These are phyloP conservation scores for Chlamydotis undulata DNA, from an alignment of 2,113 vertebrate species.

Conservation along the genomic window DNA sequence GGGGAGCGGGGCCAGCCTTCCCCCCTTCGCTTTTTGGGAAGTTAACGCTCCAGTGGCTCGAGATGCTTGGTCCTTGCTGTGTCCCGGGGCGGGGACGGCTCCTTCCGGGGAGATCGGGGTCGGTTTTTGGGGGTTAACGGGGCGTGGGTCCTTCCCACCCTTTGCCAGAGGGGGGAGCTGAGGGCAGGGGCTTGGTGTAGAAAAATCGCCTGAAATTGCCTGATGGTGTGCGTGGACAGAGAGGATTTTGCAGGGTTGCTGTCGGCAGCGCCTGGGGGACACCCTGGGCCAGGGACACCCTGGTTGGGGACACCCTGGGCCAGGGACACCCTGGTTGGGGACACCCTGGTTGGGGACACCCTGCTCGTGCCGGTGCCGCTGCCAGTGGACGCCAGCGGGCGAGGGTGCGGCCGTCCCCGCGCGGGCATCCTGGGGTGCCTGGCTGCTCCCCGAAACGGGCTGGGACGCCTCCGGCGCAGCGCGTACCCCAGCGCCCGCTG, in stretches of 20 bases:
- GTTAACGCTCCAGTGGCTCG: neutral
- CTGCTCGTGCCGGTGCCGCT: neutral
- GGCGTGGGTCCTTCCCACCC: neutral
- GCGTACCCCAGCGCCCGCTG: neutral
- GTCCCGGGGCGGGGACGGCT: neutral
- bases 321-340: neutral
- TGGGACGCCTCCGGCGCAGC: neutral
- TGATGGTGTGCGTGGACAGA: neutral
- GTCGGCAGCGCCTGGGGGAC: accelerated
- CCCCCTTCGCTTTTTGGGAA: neutral
- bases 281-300: neutral
- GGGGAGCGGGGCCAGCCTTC: neutral
- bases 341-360: no score
- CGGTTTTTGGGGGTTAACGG: neutral
- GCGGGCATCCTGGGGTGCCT: neutral
- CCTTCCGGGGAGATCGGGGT: neutral
- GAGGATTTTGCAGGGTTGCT: neutral
- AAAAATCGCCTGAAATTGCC: neutral
- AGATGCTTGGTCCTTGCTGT: neutral
- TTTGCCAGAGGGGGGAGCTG: neutral
- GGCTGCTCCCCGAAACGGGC: neutral
- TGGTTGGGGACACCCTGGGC: no score
- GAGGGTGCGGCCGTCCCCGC: neutral
- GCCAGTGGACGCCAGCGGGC: neutral
- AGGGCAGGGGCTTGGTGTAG: neutral